Base-by-base conservation (phyloP, 1,140 invertebrate species). In the Hyphantria cunea region DNA sequence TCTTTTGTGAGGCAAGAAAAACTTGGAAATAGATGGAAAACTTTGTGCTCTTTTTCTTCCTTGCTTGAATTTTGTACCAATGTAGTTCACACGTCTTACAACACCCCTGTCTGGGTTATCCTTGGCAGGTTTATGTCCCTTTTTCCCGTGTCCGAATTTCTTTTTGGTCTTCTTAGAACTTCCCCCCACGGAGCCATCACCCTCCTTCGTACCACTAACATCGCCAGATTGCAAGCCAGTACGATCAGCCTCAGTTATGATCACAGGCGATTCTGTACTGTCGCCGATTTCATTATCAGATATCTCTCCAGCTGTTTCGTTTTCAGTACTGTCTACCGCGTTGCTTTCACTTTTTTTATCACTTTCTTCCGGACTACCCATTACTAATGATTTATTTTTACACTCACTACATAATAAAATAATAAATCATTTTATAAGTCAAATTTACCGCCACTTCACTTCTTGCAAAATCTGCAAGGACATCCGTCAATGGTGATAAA, bases 261-360 rank as follows among this genome's bases (percentile, higher is more conserved):
- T 77, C 12, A 68, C 44, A n/a, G 75, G 70, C 25, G 66, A 66
- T 53, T 80, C 76, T 3, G 76, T 72, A 41, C 65, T 62, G 59
- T 80, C 79, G 15, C 69, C 63, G 34, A 66, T 64, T 62, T 86
- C 83, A 68, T 72, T 84, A 47, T 88, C 83, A 1, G 84, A 82
- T 71, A 78, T 72, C 64, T 85, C 79, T 17, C 44, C 78, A 39
- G 72, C 64, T 49, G 61, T 68, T 61, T 85, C 83, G 71, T 76
- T 84, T 54, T 88, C 83, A 7, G 82, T 77, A 61, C 72, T 80
- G 67, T 95, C 93, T 56, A 96, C 93, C 86, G 96, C 95, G 63
- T 94, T 95, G 52, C 94, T 95, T 77, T 96, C 94, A 82, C 94
- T 95, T 31, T 94, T 92, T 74, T 95, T 93, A 10, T 95, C 85